These are phyloP conservation scores for Lithobates pipiens DNA, from an alignment of 2,797 vertebrate species.

Conservation along the genomic window DNA sequence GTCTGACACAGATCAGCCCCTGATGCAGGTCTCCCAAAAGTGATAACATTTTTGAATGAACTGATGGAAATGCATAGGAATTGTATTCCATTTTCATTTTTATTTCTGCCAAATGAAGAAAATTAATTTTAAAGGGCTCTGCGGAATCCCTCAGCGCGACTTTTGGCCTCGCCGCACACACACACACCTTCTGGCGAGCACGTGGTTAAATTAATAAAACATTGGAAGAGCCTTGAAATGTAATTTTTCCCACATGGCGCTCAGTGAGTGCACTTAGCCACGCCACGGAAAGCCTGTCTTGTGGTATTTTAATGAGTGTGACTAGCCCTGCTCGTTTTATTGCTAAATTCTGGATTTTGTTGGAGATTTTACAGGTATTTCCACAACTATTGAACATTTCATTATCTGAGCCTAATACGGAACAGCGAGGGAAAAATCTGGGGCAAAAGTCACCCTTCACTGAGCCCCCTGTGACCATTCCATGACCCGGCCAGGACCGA, in stretches of 20 bases:
- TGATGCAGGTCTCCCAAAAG: too few species aligned
- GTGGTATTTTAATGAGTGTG: conserved; percentile 52
- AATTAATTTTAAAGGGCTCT: too few species aligned
- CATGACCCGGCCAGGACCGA: not conserved
- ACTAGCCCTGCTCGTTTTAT: conserved; percentile 23
- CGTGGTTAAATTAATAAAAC: conserved; percentile 34
- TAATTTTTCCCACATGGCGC: conserved; percentile 45
- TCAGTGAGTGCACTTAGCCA: not conserved
- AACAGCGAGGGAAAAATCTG: not conserved
- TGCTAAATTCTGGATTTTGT: conserved; percentile 32
- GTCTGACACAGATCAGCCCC: too few species aligned
- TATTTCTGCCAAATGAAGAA: too few species aligned
- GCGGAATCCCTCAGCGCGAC: too few species aligned
- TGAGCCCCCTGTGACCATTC: not conserved
- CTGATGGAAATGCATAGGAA: too few species aligned
- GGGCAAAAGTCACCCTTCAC: conserved; percentile 5
- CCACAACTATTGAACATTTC: conserved; percentile 12
- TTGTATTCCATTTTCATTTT: too few species aligned
- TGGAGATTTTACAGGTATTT: conserved; percentile 49
- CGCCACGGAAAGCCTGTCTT: not conserved
- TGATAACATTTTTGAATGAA: too few species aligned
- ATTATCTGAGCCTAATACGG: conserved; percentile 38
- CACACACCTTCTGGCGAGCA: not conserved
- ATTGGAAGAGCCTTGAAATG: not conserved
- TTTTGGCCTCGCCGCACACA: too few species aligned